A percentile compares a stretch with the other conserved stretches of the same genome.
phyloP scores from a whole-genome alignment of 92 coral and sea anemone genomes.

The Desmophyllum pertusum region DNA sequence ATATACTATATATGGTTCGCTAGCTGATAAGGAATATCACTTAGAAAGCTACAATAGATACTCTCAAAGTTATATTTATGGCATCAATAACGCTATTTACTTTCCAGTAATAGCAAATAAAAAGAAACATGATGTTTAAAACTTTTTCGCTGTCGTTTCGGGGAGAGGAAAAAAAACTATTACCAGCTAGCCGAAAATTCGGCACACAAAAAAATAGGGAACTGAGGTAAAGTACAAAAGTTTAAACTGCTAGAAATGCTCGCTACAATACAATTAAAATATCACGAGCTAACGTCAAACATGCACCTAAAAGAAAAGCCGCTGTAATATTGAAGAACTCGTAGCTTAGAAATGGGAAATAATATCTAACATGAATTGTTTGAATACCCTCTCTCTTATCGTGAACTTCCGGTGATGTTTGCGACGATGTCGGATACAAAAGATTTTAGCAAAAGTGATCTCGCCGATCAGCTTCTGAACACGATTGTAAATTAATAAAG shows the following conservation, averaged over 20 bases:
- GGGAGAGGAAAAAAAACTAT: neutral
- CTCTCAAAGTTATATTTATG: neutral
- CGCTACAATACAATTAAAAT: neutral
- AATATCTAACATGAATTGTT: neutral
- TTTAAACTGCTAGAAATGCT: neutral
- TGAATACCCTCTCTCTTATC: neutral
- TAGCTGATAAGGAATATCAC: neutral
- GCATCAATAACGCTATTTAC: neutral
- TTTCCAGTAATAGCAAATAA: neutral
- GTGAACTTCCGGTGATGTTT: neutral
- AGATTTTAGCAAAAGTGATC: neutral
- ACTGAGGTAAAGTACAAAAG: neutral
- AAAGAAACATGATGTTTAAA: neutral
- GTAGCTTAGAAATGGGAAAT: neutral
- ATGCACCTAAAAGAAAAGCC: neutral
- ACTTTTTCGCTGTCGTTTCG: neutral
- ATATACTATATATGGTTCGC: too few relatives aligned
- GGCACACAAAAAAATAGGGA: neutral
- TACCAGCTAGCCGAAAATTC: neutral
- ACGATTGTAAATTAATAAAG: conserved; percentile 4
- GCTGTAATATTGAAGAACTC: neutral
- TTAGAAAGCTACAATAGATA: neutral
- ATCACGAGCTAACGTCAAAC: neutral
- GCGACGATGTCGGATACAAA: neutral
- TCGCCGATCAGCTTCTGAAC: neutral